Percentiles rank a stretch among this genome's conserved stretches.
Evolutionary conservation across 2,888 invertebrate genomes (phyloP).

Genomic region (Xiphydria camelus): DNA sequence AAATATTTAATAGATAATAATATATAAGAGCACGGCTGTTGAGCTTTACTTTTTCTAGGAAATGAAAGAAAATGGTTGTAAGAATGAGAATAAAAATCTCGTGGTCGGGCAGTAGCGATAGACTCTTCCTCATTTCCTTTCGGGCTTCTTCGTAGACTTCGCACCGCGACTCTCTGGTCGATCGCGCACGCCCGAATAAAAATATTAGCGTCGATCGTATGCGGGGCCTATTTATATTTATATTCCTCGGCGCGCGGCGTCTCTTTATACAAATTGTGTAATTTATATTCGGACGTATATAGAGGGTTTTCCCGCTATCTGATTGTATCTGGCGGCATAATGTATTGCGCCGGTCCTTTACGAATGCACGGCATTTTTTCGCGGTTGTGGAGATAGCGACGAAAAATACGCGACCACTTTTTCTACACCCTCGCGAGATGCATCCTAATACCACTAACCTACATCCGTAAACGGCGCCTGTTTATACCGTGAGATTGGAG

Average conservation of each 20-base stretch:
- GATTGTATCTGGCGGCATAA: constrained; percentile 16
- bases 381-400: neutral
- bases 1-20: no score
- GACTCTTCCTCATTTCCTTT: no score
- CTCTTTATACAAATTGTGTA: constrained; percentile 36
- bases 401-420: constrained; percentile 1
- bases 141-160: no score
- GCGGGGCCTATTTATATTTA: neutral
- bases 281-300: constrained; percentile 24
- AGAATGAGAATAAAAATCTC: no score
- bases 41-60: no score
- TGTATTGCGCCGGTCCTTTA: constrained; percentile 14
- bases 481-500: no score
- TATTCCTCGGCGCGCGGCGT: neutral
- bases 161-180: no score
- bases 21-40: no score
- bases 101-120: no score
- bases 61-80: no score
- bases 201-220: neutral
- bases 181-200: neutral
- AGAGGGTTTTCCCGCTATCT: constrained; percentile 14
- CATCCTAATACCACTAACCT: constrained; percentile 19
- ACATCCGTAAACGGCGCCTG: no score
- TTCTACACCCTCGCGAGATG: constrained; percentile 5
- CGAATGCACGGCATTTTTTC: constrained; percentile 18